Evolutionary conservation across 2,113 vertebrate genomes (phyloP).

Genomic region (Sander vitreus): DNA sequence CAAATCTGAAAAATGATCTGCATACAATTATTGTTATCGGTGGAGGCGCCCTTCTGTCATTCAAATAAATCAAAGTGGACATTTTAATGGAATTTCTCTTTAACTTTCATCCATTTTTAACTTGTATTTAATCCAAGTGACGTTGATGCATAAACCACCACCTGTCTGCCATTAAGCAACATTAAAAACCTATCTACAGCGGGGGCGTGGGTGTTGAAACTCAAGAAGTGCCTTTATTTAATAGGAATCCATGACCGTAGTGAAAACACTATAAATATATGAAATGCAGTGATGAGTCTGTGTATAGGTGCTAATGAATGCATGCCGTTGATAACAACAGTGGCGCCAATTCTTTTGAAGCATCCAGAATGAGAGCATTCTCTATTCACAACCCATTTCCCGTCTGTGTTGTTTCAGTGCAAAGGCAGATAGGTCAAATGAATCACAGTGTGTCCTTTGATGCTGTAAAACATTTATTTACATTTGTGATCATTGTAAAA

Average conservation of each 20-base stretch:
- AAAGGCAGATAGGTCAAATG: neutral
- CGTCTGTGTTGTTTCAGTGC: neutral
- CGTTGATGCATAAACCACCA: constrained; percentile 19
- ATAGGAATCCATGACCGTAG: neutral
- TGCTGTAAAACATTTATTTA: neutral
- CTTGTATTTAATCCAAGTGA: constrained; percentile 29
- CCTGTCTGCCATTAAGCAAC: constrained; percentile 3
- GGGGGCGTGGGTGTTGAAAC: neutral
- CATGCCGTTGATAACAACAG: neutral
- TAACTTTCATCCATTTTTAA: constrained; percentile 32
- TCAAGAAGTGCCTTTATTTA: too few species aligned
- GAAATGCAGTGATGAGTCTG: neutral
- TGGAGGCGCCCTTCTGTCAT: constrained; percentile 12
- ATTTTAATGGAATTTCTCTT: constrained; percentile 45
- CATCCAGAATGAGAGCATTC: neutral
- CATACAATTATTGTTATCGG: constrained; percentile 25
- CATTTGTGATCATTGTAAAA: neutral
- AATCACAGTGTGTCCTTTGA: neutral
- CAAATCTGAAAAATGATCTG: constrained; percentile 35
- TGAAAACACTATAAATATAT: neutral
- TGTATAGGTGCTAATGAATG: constrained; percentile 21
- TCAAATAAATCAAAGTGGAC: constrained; percentile 48
- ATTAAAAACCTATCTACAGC: neutral
- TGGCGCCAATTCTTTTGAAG: constrained; percentile 17
- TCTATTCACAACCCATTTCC: neutral